Conservation (phyloP, 2,113 vertebrate species). For the Columba janthina region DNA sequence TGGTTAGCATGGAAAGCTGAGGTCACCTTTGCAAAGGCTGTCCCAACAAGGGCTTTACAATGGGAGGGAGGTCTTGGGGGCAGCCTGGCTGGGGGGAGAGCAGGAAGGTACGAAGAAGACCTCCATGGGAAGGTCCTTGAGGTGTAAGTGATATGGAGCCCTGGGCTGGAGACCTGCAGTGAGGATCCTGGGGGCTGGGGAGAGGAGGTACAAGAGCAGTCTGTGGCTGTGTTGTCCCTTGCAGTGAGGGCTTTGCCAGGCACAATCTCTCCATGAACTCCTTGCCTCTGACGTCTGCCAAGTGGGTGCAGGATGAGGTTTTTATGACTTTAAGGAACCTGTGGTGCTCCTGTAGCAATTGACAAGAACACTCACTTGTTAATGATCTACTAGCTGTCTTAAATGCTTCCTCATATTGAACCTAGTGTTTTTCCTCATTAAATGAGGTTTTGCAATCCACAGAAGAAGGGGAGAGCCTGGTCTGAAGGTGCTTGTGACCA, state of each 20-base stretch:
- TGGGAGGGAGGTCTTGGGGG: background rate
- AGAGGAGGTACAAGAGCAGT: background rate
- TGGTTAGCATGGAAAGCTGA: fast-evolving
- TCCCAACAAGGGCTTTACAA: fast-evolving
- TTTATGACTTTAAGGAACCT: background rate
- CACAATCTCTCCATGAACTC: fast-evolving
- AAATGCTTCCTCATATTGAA: background rate
- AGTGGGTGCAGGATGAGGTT: background rate
- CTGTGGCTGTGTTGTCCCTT: fast-evolving
- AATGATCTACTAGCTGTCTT: slow-evolving; percentile 38
- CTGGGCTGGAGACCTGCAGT: background rate
- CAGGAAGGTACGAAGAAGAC: background rate
- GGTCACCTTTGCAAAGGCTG: background rate
- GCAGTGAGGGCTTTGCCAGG: background rate
- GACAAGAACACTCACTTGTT: background rate
- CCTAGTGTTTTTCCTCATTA: background rate
- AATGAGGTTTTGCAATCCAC: background rate
- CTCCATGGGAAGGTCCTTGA: background rate
- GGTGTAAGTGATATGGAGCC: background rate
- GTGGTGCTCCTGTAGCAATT: background rate
- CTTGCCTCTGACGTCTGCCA: background rate
- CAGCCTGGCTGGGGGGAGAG: background rate
- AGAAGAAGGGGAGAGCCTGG: background rate
- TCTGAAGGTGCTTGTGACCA: background rate
- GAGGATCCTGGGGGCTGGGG: background rate